Conservation (phyloP, 2,797 vertebrate genomes). For the Podarcis siculus region DNA sequence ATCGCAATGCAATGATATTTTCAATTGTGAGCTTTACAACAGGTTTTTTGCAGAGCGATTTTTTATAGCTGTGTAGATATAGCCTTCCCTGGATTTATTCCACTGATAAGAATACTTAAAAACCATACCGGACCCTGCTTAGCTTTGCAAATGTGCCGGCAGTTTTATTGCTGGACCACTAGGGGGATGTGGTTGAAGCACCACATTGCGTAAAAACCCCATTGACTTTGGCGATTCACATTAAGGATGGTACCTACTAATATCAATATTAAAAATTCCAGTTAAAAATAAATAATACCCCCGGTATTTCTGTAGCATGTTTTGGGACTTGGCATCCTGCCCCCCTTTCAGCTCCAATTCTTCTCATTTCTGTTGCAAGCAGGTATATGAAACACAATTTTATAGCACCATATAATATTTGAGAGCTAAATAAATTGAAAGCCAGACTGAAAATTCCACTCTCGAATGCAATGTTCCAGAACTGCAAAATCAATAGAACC, state of each 20-base stretch:
- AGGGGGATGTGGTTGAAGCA: background rate
- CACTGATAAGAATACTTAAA: background rate
- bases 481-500: slow-evolving; percentile 16
- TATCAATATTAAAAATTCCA: background rate
- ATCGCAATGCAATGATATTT: too few relatives aligned
- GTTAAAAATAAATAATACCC: background rate
- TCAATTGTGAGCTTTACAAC: too few relatives aligned
- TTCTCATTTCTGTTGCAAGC: background rate
- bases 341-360: background rate
- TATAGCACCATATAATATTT: slow-evolving; percentile 17
- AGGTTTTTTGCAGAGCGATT: too few relatives aligned
- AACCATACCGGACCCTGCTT: too few relatives aligned
- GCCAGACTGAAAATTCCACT: background rate
- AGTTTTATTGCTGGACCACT: too few relatives aligned
- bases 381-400: slow-evolving; percentile 6
- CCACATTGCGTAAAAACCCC: background rate
- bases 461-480: background rate
- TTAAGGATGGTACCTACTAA: background rate
- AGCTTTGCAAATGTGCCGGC: too few relatives aligned
- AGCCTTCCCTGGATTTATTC: background rate
- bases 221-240: too few relatives aligned
- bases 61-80: too few relatives aligned
- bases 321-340: background rate
- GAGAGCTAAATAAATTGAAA: slow-evolving; percentile 1
- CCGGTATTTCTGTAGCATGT: background rate